Base-by-base conservation (phyloP, 2,888 invertebrate species). In the Crioceris asparagi region DNA sequence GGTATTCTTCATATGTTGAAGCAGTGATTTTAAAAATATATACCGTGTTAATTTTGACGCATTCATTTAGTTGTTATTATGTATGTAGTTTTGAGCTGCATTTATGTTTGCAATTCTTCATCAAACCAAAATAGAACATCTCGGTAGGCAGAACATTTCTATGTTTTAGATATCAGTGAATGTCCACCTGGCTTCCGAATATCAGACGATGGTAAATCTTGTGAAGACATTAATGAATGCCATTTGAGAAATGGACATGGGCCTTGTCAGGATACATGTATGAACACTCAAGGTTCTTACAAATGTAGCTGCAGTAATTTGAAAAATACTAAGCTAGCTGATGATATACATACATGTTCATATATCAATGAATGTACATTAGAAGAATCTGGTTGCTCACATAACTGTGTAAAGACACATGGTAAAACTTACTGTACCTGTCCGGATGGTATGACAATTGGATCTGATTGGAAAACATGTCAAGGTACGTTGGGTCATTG, bases 261-360 rank as follows among this genome's bases (percentile, higher is more conserved):
- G 3, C 75, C 76, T 8, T 79, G 78, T 54, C 74, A 77, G 56
- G 75, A 75, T 49, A 64, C 63, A 21, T 79, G 78, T 55, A 57
- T 59, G 45, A 78, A 78, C 57, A 67, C 66, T 26, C 63, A 66
- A 49, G 75, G 76, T 29, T 65, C 71, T 43, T 77, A 74, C 59
- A 59, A 59, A 44, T 77, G 77, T 55, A 65, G 68, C 34, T 78
- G 77, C 53, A 62, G 64, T 39, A 64, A 66, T 44, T 61, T 73
- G 33, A 67, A 70, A 11, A 75, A 75, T 40, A 74, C 74, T 39
- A 63, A 63, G 52, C 63, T 76, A 49, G 63, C 67, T 6, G 44
- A 58, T n/a, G 73, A 77, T 62, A 67, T 67, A 52, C 72, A 70
- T 54, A 67, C 70, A 21, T 76, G 75, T 50, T 63, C 41, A 15